Percentiles rank a stretch among this genome's conserved stretches.
Evolutionary conservation across 2,113 vertebrate species (phyloP).

Genomic region (Pollachius pollachius): DNA sequence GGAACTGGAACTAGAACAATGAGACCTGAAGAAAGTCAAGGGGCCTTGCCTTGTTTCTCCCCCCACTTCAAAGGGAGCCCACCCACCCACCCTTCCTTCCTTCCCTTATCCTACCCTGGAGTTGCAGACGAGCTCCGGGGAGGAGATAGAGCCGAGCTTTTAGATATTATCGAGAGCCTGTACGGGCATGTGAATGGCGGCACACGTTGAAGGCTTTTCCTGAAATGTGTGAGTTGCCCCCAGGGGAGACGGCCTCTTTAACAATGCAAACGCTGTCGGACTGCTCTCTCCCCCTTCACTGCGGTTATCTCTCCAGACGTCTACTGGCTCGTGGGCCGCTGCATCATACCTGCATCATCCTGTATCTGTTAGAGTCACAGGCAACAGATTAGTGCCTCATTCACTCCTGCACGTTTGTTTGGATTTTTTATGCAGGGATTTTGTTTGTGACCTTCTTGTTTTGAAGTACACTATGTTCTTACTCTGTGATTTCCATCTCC

Average conservation of each 20-base stretch:
- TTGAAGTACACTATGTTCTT: no score
- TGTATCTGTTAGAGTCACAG: constrained; percentile 25
- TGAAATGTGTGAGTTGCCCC: background rate
- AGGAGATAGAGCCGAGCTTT: background rate
- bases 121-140: background rate
- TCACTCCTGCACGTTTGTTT: constrained; percentile 10
- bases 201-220: constrained; percentile 2
- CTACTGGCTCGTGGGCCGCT: background rate
- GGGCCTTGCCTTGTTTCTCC: constrained; percentile 22
- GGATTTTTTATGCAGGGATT: background rate
- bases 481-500: no score
- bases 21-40: constrained; percentile 25
- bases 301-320: constrained; percentile 28
- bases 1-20: background rate
- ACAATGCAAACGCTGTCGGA: constrained; percentile 35
- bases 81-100: background rate
- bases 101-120: background rate
- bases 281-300: constrained; percentile 6
- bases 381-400: constrained; percentile 30
- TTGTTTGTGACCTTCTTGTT: no score
- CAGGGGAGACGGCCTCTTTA: constrained; percentile 14
- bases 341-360: constrained; percentile 29
- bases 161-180: constrained; percentile 32
- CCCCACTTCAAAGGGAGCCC: background rate
- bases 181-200: constrained; percentile 36